phyloP scores from a whole-genome alignment of 2,797 vertebrate genomes.

The Zenarchopterus dispar region DNA sequence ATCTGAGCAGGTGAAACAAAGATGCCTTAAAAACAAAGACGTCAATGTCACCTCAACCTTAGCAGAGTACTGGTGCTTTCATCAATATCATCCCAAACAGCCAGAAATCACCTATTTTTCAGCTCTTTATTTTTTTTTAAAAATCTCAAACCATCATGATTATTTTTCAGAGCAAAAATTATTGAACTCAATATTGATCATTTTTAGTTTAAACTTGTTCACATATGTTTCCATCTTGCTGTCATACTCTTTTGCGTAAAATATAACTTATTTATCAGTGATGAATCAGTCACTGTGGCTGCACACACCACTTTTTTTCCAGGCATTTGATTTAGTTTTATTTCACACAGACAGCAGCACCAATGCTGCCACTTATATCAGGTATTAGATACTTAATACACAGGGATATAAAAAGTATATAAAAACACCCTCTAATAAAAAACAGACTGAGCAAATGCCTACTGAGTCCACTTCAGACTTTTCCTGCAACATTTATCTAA shows the following conservation, averaged over 20 bases:
- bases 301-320: constrained; percentile 17
- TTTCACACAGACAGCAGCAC: constrained; percentile 28
- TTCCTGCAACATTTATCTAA: constrained; percentile 31
- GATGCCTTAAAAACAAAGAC: constrained; percentile 79
- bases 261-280: constrained; percentile 26
- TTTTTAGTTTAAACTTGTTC: neutral
- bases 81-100: constrained; percentile 19
- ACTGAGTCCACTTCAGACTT: constrained; percentile 45
- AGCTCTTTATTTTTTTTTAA: constrained; percentile 1
- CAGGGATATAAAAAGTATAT: constrained; percentile 57
- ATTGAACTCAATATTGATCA: neutral
- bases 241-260: constrained; percentile 76
- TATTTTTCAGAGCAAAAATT: constrained; percentile 3
- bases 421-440: constrained; percentile 40
- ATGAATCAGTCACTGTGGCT: constrained; percentile 24
- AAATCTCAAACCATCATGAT: constrained; percentile 10
- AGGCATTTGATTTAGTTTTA: constrained; percentile 39
- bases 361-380: constrained; percentile 65
- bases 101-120: constrained; percentile 11
- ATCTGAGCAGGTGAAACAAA: constrained; percentile 66
- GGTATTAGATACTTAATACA: constrained; percentile 63
- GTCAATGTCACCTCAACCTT: constrained; percentile 58
- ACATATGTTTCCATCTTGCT: constrained; percentile 50
- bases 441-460: constrained; percentile 34
- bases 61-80: constrained; percentile 71